Percentiles rank a stretch among this genome's conserved stretches.
Conservation (phyloP, 2,888 invertebrate species). For the Prenolepis imparis region DNA sequence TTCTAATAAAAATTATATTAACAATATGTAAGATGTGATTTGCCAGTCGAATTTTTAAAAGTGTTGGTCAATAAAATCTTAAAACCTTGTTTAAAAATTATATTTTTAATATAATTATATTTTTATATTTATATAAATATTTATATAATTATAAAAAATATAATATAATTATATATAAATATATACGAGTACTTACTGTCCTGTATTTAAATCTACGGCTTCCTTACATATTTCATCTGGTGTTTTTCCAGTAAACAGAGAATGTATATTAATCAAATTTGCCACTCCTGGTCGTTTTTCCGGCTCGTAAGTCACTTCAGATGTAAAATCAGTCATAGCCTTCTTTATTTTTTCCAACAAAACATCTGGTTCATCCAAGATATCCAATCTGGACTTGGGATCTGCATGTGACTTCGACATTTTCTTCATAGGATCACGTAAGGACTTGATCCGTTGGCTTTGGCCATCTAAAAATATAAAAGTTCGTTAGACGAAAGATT, state of each 20-base stretch:
- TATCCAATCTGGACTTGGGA: constrained; percentile 91
- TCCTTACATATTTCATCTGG: constrained; percentile 91
- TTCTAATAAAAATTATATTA: no score
- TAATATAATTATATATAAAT: constrained; percentile 45
- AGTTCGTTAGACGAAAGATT: background rate
- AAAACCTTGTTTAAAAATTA: no score
- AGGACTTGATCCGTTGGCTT: constrained; percentile 91
- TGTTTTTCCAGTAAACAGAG: constrained; percentile 90
- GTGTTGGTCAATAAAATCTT: no score
- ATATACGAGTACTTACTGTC: constrained; percentile 89
- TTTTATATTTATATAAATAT: no score
- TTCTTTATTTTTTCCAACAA: constrained; percentile 93
- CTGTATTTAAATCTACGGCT: constrained; percentile 90
- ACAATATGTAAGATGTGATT: no score
- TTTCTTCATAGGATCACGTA: constrained; percentile 95
- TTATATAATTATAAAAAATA: background rate
- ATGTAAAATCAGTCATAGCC: constrained; percentile 96
- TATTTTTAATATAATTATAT: no score
- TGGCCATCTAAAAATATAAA: constrained; percentile 86
- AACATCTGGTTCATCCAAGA: constrained; percentile 92
- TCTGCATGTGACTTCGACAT: constrained; percentile 99
- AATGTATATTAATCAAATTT: constrained; percentile 95
- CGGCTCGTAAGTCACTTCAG: constrained; percentile 94
- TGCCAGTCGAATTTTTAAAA: no score
- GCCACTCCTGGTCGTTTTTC: constrained; percentile 94